A percentile compares a stretch with the other conserved stretches of the same genome.
phyloP scores from a whole-genome alignment of 2,797 vertebrate species.

The Heteromormyrus szaboi region DNA sequence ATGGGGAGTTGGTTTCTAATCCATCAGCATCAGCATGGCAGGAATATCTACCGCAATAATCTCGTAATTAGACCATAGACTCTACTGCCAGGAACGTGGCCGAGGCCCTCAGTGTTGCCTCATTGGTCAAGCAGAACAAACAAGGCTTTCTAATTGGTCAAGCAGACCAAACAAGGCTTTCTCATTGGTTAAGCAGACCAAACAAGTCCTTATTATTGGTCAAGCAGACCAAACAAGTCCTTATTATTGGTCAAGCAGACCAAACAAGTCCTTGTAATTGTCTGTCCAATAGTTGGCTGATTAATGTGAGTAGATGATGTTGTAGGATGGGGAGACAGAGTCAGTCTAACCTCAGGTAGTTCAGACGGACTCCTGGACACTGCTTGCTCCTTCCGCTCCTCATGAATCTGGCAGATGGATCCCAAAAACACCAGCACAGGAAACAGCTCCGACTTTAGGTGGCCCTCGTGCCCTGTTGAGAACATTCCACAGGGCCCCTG shows the following conservation, averaged over 20 bases:
- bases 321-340: neutral
- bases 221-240: neutral
- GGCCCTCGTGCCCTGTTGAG: neutral
- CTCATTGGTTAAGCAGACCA: neutral
- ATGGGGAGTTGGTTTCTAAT: constrained; percentile 6
- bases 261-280: neutral
- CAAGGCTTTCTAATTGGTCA: neutral
- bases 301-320: neutral
- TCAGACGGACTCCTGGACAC: neutral
- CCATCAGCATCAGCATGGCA: neutral
- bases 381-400: neutral
- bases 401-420: neutral
- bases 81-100: neutral
- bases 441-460: neutral
- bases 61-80: constrained; percentile 13
- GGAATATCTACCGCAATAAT: neutral
- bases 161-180: neutral
- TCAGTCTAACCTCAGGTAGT: neutral
- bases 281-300: neutral
- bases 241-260: neutral
- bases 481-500: neutral
- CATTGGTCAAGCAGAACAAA: neutral
- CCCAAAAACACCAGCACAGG: neutral
- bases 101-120: too few relatives aligned
- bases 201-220: neutral